phyloP scores from a whole-genome alignment of 2,113 vertebrate species.

The Desmodus rotundus region DNA sequence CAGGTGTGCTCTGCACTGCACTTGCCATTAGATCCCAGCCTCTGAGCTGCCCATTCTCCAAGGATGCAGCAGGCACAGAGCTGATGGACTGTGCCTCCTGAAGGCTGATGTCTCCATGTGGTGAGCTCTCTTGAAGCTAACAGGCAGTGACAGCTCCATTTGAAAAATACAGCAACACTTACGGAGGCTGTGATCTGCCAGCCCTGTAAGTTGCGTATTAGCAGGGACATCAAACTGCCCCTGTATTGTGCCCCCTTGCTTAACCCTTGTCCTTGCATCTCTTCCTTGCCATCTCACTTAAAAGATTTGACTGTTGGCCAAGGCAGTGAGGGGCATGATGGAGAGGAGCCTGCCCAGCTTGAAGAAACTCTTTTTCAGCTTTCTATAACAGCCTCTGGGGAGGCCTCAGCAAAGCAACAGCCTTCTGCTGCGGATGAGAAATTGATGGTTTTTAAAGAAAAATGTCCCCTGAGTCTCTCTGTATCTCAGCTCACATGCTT shows the following conservation, averaged over 20 bases:
- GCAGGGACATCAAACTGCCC: constrained; percentile 12
- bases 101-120: constrained; percentile 20
- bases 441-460: neutral
- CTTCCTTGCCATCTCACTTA: neutral
- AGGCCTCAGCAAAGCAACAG: neutral
- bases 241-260: neutral
- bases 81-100: constrained; percentile 12
- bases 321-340: neutral
- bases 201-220: constrained; percentile 35
- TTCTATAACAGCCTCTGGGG: constrained; percentile 11
- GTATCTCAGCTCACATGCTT: neutral
- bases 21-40: neutral
- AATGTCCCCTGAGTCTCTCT: neutral
- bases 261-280: neutral
- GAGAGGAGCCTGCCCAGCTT: neutral
- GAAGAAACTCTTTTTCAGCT: neutral
- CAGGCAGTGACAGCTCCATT: constrained; percentile 68
- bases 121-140: constrained; percentile 54
- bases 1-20: neutral
- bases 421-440: neutral
- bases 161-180: constrained; percentile 68
- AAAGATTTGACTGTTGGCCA: neutral
- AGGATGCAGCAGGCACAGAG: neutral
- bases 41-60: neutral
- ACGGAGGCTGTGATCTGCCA: constrained; percentile 42